Percentiles rank a stretch among this genome's conserved stretches.
phyloP scores from a whole-genome alignment of 37 sponge, comb jelly and placozoan genomes.

The Mnemiopsis leidyi region DNA sequence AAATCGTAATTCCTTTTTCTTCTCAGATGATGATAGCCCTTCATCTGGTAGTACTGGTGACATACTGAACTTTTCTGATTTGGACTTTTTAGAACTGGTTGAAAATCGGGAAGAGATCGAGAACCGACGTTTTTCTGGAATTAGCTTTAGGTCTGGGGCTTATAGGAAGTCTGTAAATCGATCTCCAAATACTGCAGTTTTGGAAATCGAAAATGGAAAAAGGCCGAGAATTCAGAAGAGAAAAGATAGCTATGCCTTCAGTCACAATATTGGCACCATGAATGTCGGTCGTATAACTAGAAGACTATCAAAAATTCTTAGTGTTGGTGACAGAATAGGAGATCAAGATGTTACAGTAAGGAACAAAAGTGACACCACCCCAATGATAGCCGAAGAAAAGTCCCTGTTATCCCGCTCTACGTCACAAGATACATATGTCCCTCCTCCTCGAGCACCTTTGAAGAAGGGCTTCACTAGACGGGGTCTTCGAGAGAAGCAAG shows the following conservation, averaged over 20 bases:
- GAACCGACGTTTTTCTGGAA: background rate
- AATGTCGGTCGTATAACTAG: background rate
- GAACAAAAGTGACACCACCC: background rate
- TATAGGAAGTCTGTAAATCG: background rate
- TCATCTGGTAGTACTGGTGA: background rate
- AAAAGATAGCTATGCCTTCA: background rate
- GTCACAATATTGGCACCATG: too few species aligned
- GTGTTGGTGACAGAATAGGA: background rate
- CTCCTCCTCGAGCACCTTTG: background rate
- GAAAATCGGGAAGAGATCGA: background rate
- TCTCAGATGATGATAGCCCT: background rate
- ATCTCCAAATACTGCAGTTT: background rate
- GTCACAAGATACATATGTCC: background rate
- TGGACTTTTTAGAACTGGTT: background rate
- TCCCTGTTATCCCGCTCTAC: background rate
- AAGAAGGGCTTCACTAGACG: background rate
- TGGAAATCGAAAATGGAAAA: background rate
- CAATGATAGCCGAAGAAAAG: background rate
- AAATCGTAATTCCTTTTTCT: background rate
- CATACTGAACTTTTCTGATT: too few species aligned
- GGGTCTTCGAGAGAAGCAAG: background rate
- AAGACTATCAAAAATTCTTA: background rate
- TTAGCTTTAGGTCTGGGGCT: background rate
- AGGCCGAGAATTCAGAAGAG: background rate
- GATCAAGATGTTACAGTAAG: background rate